Evolutionary conservation across 2,797 vertebrate species (phyloP), one percentile per base, ranked within the genome.

Genomic region (Lemur catta): DNA sequence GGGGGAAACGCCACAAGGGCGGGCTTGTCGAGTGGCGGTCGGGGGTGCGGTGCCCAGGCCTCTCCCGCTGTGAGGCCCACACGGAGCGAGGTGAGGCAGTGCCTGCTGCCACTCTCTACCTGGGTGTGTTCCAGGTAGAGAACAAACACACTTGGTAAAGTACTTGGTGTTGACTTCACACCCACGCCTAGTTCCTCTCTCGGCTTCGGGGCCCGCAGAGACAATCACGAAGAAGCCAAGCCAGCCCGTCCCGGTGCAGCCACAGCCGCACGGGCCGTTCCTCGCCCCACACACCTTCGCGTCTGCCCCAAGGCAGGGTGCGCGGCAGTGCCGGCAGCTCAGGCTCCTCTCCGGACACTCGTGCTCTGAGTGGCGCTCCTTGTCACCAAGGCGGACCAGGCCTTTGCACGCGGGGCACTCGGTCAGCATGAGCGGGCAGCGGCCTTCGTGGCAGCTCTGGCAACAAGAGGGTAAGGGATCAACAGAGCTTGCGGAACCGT

Each of bases 321-420:
- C 96, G 93, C 98, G 99, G 98, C 99, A 99, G 98, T 99, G 99
- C 95, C 98, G 99, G 98, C 99, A 99, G 98, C 98, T 98, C 10
- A 99, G 99, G 18, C 98, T 99, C 92, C 99, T 98, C 33, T 99
- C 98, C 0, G 99, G 99, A 38, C 99, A 99, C 48, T 99, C 99
- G 8, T 98, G 97, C 93, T 99, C 99, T 0, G 97, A 97, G 8
- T 99, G 99, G 20, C 93, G 98, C 33, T 99, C 98, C 97, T 98
- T 99, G 26, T 99, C 99, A 0, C 97, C 95, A 0, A 95, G 97
- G 14, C 99, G 98, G 94, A 99, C 97, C 6, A 94, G 24, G n/a
- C 50, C 97, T 89, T 98, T 96, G 87, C 99, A 99, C 0, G 98
- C 99, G 2, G 98, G 98, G 59, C 99, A 99, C 93, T 98, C 98